phyloP scores from a whole-genome alignment of 2,797 vertebrate genomes.

The Austrolebias charrua region DNA sequence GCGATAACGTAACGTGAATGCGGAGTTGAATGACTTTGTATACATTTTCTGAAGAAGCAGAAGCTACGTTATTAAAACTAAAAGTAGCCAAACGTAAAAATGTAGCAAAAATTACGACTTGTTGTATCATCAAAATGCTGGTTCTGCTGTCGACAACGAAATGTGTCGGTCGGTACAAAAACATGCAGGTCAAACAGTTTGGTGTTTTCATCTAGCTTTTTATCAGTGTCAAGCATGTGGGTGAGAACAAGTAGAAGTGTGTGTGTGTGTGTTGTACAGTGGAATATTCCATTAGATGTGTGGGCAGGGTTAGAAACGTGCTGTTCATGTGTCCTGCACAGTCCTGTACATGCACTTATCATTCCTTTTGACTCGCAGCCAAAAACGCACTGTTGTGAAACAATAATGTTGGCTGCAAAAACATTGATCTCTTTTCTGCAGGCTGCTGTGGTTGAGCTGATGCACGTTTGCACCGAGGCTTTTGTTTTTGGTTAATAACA shows the following conservation, averaged over 20 bases:
- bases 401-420: conserved; percentile 12
- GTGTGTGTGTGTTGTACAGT: conserved; percentile 12
- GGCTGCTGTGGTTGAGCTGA: background rate
- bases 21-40: no score
- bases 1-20: no score
- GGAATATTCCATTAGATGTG: conserved; percentile 58
- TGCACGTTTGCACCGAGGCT: background rate
- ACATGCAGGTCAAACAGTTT: conserved; percentile 12
- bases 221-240: conserved; percentile 35
- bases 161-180: background rate
- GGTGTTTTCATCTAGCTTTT: conserved; percentile 23
- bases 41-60: no score
- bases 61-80: no score
- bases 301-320: conserved; percentile 16
- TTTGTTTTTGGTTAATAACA: conserved; percentile 8
- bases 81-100: no score
- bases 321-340: conserved; percentile 16
- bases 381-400: conserved; percentile 18
- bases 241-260: background rate
- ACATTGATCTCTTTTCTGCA: background rate
- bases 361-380: background rate
- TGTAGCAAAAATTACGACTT: background rate
- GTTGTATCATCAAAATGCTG: no score
- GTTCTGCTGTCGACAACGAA: background rate
- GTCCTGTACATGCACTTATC: conserved; percentile 20